phyloP scores from a whole-genome alignment of 1,140 invertebrate species.

The Bombus confusus region DNA sequence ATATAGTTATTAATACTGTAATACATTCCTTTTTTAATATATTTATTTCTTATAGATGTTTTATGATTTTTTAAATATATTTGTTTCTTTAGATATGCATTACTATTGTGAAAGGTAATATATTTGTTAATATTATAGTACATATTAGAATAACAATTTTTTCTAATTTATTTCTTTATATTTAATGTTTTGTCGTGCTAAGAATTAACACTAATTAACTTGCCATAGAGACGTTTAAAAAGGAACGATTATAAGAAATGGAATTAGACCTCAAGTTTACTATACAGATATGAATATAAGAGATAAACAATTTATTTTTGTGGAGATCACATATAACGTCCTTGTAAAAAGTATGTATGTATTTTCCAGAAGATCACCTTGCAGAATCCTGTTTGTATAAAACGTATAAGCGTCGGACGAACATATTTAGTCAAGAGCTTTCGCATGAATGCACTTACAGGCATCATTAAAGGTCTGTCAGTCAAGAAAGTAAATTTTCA shows the following conservation, averaged over 20 bases:
- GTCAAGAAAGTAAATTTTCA: background rate
- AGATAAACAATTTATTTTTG: background rate
- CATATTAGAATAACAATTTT: no score
- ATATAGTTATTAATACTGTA: no score
- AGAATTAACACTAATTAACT: no score
- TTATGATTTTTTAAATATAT: no score
- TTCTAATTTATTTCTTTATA: no score
- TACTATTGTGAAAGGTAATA: background rate
- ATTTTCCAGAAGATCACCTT: conserved; percentile 25
- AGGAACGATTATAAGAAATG: background rate
- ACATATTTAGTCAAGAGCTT: conserved; percentile 32
- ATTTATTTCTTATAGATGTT: no score
- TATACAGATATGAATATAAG: background rate
- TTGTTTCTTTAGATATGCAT: background rate
- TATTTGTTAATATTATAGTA: no score
- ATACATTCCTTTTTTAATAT: no score
- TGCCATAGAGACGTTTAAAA: background rate
- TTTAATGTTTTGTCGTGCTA: no score
- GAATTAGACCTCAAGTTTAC: background rate
- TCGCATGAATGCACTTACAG: background rate
- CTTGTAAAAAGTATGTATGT: conserved; percentile 40
- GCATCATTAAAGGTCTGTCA: background rate
- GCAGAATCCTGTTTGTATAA: conserved; percentile 20
- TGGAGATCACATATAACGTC: background rate
- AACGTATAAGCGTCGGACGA: conserved; percentile 8